These are phyloP conservation scores for Liasis olivaceus DNA, from an alignment of 2,797 vertebrate genomes.

Conservation along the genomic window DNA sequence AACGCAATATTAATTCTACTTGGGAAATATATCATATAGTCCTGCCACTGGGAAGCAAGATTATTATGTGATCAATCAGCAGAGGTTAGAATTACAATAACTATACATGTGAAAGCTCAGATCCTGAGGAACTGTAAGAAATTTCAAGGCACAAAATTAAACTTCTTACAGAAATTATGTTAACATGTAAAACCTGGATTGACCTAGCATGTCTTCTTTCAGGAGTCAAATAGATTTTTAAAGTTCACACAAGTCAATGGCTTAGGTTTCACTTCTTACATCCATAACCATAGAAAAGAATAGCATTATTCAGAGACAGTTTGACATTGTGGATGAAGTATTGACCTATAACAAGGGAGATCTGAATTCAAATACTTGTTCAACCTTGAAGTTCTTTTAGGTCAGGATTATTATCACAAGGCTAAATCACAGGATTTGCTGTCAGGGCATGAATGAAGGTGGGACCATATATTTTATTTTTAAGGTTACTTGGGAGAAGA, in stretches of 20 bases:
- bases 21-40: not conserved
- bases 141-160: conserved; percentile 1
- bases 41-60: not conserved
- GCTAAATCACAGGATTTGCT: not conserved
- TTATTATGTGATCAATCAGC: not conserved
- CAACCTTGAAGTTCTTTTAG: not conserved
- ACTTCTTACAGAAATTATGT: not conserved
- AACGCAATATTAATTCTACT: not conserved
- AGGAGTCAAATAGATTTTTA: not conserved
- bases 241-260: not conserved
- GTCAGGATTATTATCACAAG: not conserved
- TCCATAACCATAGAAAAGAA: not conserved
- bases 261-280: not conserved
- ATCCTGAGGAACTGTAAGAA: not conserved
- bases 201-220: not conserved
- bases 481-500: not conserved
- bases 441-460: not conserved
- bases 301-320: not conserved
- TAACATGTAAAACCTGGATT: not conserved
- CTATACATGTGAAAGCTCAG: not conserved
- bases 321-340: not conserved
- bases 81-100: not conserved
- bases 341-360: not conserved
- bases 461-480: not conserved
- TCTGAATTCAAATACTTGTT: not conserved